Evolutionary conservation across 2,113 vertebrate genomes (phyloP).

Genomic region (Ptyas mucosa): DNA sequence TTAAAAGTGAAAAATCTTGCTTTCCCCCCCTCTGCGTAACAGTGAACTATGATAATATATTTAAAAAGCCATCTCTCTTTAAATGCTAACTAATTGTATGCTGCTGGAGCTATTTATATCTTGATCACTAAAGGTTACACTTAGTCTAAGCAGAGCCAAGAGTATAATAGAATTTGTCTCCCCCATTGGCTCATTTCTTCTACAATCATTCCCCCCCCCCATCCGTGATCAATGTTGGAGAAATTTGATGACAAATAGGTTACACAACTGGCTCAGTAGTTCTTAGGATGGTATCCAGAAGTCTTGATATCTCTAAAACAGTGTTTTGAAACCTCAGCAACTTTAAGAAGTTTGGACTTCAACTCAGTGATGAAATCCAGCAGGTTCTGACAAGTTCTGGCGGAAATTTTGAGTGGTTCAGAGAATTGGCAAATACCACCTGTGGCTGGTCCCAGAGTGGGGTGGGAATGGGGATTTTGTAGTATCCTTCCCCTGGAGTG

Average conservation of each 20-base stretch:
- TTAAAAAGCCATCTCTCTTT: not conserved
- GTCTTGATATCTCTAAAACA: not conserved
- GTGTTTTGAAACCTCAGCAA: not conserved
- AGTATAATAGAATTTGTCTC: not conserved
- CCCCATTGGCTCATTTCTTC: not conserved
- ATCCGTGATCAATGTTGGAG: not conserved
- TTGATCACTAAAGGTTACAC: not conserved
- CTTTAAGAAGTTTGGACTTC: not conserved
- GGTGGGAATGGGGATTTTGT: too few species aligned
- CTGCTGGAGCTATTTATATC: not conserved
- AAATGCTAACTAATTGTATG: not conserved
- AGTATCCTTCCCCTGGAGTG: too few species aligned
- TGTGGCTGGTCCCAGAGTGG: too few species aligned
- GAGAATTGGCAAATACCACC: too few species aligned
- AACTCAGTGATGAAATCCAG: not conserved
- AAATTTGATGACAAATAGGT: not conserved
- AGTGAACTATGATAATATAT: not conserved
- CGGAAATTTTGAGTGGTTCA: too few species aligned
- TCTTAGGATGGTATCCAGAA: not conserved
- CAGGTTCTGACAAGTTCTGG: too few species aligned
- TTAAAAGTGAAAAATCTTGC: not conserved
- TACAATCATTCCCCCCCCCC: not conserved
- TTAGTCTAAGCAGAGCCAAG: not conserved
- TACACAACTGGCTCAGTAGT: not conserved
- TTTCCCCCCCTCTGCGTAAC: not conserved